Evolutionary conservation across 1,140 invertebrate species (phyloP), one percentile per base, ranked within the genome.

Genomic region (Papilio glaucus): DNA sequence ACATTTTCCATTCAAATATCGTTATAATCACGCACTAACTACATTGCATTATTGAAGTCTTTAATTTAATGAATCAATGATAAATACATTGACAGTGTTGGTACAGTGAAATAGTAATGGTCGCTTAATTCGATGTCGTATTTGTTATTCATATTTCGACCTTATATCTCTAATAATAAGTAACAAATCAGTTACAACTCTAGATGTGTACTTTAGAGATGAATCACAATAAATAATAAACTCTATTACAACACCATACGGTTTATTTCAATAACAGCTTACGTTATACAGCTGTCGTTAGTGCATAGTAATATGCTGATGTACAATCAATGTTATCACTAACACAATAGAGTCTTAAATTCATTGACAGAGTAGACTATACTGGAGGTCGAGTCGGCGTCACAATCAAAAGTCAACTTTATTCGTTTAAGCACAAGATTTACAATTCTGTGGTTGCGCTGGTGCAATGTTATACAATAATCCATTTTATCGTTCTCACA

Each of bases 391-490:
- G 49, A 24, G 29, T 6, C 12, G 12, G 21, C 9, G 49, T 53
- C 49, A 18, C 21, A 53, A 24, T 21, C 21, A 24, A 53, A 24
- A 53, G 49, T 53, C 49, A 24, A 53, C 18, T 18, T 53, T 53
- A 53, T 53, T 53, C 0, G 8, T 53, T 53, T 24, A 4, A 33
- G 29, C 29, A 33, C 29, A 49, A 21, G 41, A 65, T 69, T 82
- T 89, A 93, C 71, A 93, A 87, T 71, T 91, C 91, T 12, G 88
- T 93, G 49, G 41, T 13, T 41, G 10, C 18, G 76, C 37, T 45
- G 53, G 74, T 39, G 63, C 29, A 3, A 6, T 6, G 29, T 33
- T 6, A 6, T 6, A 33, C 29, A 33, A 33, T 33, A 33, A 33
- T 33, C 29, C 2, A 3, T 33, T 33, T 33, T 33, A 33, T 3